Conservation (phyloP, 2,797 vertebrate genomes). For the Sternarchorhynchus goeldii region DNA sequence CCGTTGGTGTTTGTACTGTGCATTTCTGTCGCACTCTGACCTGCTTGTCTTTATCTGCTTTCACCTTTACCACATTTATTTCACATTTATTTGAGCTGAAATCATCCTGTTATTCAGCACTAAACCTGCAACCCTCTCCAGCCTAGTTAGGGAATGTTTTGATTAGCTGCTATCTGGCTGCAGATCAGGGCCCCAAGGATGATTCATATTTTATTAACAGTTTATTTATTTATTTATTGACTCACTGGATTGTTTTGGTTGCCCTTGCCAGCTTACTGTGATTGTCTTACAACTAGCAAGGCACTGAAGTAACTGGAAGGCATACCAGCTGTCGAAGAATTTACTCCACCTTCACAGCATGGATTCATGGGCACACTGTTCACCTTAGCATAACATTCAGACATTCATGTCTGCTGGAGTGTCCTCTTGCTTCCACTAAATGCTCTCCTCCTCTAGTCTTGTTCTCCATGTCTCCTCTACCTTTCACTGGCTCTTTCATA, state of each 20-base stretch:
- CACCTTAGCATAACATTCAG: constrained; percentile 24
- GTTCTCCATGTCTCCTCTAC: constrained; percentile 18
- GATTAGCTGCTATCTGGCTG: constrained; percentile 28
- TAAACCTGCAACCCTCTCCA: constrained; percentile 9
- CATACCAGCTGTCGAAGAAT: constrained; percentile 39
- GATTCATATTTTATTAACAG: constrained; percentile 38
- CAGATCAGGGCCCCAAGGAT: constrained; percentile 19
- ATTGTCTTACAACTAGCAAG: constrained; percentile 25
- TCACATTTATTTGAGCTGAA: constrained; percentile 12
- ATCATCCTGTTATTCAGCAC: neutral
- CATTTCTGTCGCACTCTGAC: too few relatives aligned
- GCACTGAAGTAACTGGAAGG: constrained; percentile 31
- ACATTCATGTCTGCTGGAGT: neutral
- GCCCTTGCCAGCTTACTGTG: constrained; percentile 36
- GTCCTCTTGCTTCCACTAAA: constrained; percentile 24
- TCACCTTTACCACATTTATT: constrained; percentile 12
- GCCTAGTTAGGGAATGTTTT: constrained; percentile 18
- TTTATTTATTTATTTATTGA: constrained; percentile 35
- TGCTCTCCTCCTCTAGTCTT: neutral
- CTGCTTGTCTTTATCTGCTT: too few relatives aligned
- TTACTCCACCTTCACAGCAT: constrained; percentile 17
- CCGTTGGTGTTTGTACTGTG: too few relatives aligned
- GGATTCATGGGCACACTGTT: neutral
- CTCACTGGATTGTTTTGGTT: constrained; percentile 36
- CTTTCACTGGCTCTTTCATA: constrained; percentile 2